A percentile compares a stretch with the other conserved stretches of the same genome.
phyloP scores from a whole-genome alignment of 2,888 invertebrate genomes.

The Drosophila heteroneura region DNA sequence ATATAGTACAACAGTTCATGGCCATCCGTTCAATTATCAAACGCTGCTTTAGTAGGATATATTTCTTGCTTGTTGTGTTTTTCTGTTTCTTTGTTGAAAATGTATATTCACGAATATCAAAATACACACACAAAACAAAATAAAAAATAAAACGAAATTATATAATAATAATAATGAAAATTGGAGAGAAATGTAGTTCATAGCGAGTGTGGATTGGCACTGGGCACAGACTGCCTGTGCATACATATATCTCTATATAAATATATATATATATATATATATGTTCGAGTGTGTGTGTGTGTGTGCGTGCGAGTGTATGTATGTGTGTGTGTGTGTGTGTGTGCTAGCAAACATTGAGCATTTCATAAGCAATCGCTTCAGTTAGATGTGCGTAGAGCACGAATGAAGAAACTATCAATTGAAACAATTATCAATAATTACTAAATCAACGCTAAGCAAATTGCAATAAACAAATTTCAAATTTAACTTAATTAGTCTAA shows the following conservation, averaged over 20 bases:
- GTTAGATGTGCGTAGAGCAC: conserved; percentile 25
- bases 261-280: background rate
- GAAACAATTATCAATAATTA: conserved; percentile 61
- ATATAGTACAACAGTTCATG: conserved; percentile 73
- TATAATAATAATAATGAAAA: conserved; percentile 35
- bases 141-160: conserved; percentile 23
- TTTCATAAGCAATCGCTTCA: conserved; percentile 59
- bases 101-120: conserved; percentile 39
- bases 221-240: conserved; percentile 53
- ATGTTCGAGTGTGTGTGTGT: conserved; percentile 3
- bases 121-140: conserved; percentile 25
- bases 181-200: conserved; percentile 38
- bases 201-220: conserved; percentile 64
- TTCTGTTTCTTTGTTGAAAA: conserved; percentile 8
- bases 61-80: conserved; percentile 38
- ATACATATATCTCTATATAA: conserved; percentile 1
- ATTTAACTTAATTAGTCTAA: conserved; percentile 72
- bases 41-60: conserved; percentile 61
- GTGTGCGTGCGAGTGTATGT: background rate
- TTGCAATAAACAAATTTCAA: conserved; percentile 71
- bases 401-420: conserved; percentile 32
- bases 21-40: conserved; percentile 58
- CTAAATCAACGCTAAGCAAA: conserved; percentile 69
- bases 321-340: conserved; percentile 23
- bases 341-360: conserved; percentile 68